Conservation (phyloP, 2,797 vertebrate genomes). For the Danio kyathit region DNA sequence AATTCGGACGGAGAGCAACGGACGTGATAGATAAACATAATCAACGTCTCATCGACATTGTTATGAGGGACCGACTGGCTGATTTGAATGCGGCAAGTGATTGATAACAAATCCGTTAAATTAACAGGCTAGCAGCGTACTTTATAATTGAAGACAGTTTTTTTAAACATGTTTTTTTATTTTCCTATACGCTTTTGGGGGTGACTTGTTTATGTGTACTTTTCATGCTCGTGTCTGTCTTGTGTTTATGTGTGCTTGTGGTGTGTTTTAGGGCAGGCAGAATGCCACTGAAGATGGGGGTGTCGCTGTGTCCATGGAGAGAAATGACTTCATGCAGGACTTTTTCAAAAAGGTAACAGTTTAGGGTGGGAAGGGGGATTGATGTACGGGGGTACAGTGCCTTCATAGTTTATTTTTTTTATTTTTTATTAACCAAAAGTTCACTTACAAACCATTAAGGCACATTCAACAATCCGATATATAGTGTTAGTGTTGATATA, state of each 20-base stretch:
- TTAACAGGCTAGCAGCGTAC: background rate
- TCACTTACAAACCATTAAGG: too few species aligned
- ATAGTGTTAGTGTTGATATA: too few species aligned
- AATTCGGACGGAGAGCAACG: background rate
- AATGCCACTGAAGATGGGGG: constrained; percentile 82
- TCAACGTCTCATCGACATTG: background rate
- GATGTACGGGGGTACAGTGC: too few species aligned
- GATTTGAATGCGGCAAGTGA: constrained; percentile 48
- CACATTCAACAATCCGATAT: too few species aligned
- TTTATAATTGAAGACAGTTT: too few species aligned
- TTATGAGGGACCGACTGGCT: constrained; percentile 59
- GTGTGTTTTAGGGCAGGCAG: constrained; percentile 76
- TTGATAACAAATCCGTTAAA: background rate
- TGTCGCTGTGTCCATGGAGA: constrained; percentile 80
- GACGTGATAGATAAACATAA: constrained; percentile 20
- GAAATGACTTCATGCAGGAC: constrained; percentile 91
- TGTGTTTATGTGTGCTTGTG: background rate
- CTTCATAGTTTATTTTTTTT: too few species aligned
- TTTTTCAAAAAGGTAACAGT: constrained; percentile 82
- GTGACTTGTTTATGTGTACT: background rate
- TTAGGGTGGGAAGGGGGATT: too few species aligned
- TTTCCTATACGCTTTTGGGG: too few species aligned
- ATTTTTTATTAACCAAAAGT: too few species aligned
- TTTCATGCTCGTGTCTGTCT: background rate
- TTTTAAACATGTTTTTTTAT: background rate